These are phyloP conservation scores for Ploceus nigricollis DNA, from an alignment of 2,113 vertebrate species.

Conservation along the genomic window DNA sequence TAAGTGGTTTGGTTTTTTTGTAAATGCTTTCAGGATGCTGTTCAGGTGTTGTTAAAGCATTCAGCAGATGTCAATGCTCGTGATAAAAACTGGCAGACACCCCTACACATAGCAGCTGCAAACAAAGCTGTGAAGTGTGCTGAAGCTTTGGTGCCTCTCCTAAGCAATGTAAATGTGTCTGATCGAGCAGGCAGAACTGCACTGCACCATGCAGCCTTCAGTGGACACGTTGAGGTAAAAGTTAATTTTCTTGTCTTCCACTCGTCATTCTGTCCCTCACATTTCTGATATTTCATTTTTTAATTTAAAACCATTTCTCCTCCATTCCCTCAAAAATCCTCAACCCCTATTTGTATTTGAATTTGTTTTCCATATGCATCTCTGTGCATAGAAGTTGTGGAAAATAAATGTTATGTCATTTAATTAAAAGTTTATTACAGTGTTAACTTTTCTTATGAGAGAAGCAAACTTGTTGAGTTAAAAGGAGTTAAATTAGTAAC, in stretches of 20 bases:
- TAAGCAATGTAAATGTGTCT: slow-evolving; percentile 96
- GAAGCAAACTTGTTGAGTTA: background rate
- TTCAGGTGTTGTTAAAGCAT: slow-evolving; percentile 96
- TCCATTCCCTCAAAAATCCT: background rate
- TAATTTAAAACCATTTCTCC: background rate
- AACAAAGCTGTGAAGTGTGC: slow-evolving; percentile 97
- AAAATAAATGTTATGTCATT: background rate
- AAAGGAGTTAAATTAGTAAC: background rate
- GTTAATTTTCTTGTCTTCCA: background rate
- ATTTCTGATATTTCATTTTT: background rate
- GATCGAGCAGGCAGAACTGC: slow-evolving; percentile 94
- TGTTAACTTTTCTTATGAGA: background rate
- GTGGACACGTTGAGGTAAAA: slow-evolving; percentile 91
- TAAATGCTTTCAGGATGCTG: slow-evolving; percentile 84
- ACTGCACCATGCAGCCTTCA: slow-evolving; percentile 96
- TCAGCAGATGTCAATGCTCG: slow-evolving; percentile 96
- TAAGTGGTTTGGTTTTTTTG: background rate
- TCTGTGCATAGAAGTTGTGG: background rate
- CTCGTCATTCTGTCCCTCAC: rapidly evolving
- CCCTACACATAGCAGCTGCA: slow-evolving; percentile 93
- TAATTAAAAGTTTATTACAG: background rate
- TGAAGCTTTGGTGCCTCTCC: slow-evolving; percentile 91
- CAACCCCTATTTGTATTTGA: background rate
- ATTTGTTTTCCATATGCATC: background rate
- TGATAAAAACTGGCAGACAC: slow-evolving; percentile 99